phyloP scores from a whole-genome alignment of 2,888 invertebrate genomes.

The Pristionchus japonicus region DNA sequence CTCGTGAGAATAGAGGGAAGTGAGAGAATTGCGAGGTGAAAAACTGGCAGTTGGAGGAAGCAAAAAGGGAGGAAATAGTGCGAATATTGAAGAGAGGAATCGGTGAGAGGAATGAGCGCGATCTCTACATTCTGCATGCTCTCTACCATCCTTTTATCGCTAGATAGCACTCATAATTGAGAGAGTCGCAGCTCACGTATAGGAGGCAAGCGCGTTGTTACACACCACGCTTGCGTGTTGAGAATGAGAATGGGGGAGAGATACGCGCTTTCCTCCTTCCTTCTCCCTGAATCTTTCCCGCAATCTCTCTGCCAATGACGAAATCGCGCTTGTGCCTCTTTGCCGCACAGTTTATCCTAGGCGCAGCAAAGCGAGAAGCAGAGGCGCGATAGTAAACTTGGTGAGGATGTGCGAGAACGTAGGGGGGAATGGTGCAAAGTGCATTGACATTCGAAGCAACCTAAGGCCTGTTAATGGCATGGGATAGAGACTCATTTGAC shows the following conservation, averaged over 20 bases:
- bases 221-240: constrained; percentile 24
- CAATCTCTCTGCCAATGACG: neutral
- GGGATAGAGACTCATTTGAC: neutral
- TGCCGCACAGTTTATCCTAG: neutral
- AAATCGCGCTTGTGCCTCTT: neutral
- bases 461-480: neutral
- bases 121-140: too few species aligned
- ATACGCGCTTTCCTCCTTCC: neutral
- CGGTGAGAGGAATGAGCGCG: neutral
- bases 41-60: neutral
- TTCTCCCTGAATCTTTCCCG: neutral
- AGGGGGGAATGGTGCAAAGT: too few species aligned
- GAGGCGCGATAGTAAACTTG: neutral
- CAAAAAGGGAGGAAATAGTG: neutral
- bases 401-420: neutral
- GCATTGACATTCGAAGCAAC: neutral
- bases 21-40: neutral
- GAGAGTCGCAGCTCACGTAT: too few species aligned
- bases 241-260: neutral
- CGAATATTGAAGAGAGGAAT: too few species aligned
- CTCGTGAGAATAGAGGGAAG: neutral
- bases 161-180: too few species aligned
- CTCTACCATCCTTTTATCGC: too few species aligned
- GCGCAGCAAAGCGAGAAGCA: neutral
- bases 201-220: constrained; percentile 7